These are phyloP conservation scores for Conus canariensis DNA, from an alignment of 2,888 invertebrate genomes.

Conservation along the genomic window DNA sequence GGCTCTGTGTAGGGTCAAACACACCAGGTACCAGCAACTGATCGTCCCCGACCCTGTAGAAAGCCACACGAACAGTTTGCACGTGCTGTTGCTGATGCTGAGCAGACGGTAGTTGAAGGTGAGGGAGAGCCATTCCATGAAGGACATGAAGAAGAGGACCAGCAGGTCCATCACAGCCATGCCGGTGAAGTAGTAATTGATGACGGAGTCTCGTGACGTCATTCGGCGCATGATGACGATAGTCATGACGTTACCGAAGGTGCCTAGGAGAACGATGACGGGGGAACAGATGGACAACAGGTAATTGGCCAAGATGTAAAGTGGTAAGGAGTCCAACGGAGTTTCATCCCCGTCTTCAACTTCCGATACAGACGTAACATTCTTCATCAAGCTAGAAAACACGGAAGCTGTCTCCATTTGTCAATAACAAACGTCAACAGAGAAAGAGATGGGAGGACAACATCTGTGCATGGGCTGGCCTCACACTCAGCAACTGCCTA, in stretches of 20 bases:
- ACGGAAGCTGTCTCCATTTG: too few species aligned
- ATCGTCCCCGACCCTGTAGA: background rate
- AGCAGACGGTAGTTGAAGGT: background rate
- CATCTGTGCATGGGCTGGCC: too few species aligned
- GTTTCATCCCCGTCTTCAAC: background rate
- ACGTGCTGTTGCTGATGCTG: background rate
- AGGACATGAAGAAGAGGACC: background rate
- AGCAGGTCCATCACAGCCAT: slow-evolving; percentile 8
- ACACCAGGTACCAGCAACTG: background rate
- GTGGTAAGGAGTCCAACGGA: slow-evolving; percentile 1
- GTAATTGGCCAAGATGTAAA: slow-evolving; percentile 11
- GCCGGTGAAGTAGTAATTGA: background rate
- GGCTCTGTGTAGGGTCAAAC: background rate
- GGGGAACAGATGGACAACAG: background rate
- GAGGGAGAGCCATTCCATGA: background rate
- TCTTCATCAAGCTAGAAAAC: too few species aligned
- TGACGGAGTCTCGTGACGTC: background rate
- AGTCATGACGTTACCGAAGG: slow-evolving; percentile 17
- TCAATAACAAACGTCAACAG: too few species aligned
- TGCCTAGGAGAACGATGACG: background rate
- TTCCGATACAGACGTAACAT: too few species aligned
- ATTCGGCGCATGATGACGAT: background rate
- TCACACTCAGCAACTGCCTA: too few species aligned
- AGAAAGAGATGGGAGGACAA: too few species aligned
- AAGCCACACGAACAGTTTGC: background rate